Base-by-base conservation (phyloP, 2,888 invertebrate genomes). In the Tachina lurida region DNA sequence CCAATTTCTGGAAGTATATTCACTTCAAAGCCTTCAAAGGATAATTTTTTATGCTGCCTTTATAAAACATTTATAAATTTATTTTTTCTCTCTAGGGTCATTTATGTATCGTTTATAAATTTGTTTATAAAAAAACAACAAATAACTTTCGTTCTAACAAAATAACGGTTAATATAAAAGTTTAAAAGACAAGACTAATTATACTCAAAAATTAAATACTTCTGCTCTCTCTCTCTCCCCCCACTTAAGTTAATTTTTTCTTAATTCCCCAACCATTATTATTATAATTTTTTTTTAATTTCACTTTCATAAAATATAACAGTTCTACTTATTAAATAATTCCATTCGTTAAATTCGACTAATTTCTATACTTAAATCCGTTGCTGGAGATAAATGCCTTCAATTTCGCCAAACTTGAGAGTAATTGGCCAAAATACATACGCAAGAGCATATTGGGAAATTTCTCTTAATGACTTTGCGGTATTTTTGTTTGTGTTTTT, bases 381-480 rank as follows among this genome's bases (percentile, higher is more conserved):
- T 22, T 39, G 19, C 4, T 3, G 10, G 54, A 4, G n/a, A 15
- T 75, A 62, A 78, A 60, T 49, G 49, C 9, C 60, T n/a, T 54
- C 49, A 17, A 31, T 13, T 62, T 74, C 39, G 3, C 47, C 2
- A 9, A 31, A 52, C 0, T n/a, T 39, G 15, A 10, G 60, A 68
- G 54, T 79, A 74, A 80, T 74, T 67, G 73, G 58, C 31, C 15
- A 67, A 43, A 43, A 31, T 31, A 31, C 41, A 31, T 31, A 31
- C 31, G 31, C 31, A 31, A 31, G 31, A 31, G 31, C 31, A 31
- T 31, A 31, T 31, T 31, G 31, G 7, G 31, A 62, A 60, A 71
- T 63, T 76, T 75, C 70, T 76, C 62, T 63, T 60, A 70, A 82
- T 70, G 54, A 70, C n/a, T n/a, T 82, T 82, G 82, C 81, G 81